Evolutionary conservation across 2,888 invertebrate genomes (phyloP), one percentile per base, ranked within the genome.

Genomic region (Drosophila multiciliata): DNA sequence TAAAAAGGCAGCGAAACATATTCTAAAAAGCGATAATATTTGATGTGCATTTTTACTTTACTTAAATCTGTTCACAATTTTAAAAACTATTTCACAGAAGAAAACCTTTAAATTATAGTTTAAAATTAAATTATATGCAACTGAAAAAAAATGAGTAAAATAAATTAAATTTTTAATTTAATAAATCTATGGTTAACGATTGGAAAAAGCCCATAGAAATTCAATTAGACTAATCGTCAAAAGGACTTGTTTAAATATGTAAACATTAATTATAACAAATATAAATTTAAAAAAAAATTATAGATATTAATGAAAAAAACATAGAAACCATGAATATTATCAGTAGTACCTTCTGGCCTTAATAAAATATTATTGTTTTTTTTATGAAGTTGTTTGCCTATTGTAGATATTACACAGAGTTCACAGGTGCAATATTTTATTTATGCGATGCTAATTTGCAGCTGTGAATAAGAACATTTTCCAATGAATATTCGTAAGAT

Each of bases 381-480:
- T 42, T n/a, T n/a, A n/a, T n/a, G n/a, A 35, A 2, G 20, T 35
- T 5, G 4, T 2, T 1, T 23, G 2, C 3, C 11, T 3, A 35
- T 40, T 50, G 26, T 6, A 1, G 8, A 2, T 33, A 1, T 11
- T 55, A 1, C 54, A 11, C 29, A 38, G 7, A 23, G 40, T 23
- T 12, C 42, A 36, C 12, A 48, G 54, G 17, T 69, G 69, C 66
- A 66, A 49, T 55, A 49, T 48, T 57, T 49, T 33, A 40, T 72
- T 50, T 45, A 38, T 57, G 45, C 11, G 11, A 17, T 45, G 60
- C 26, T 40, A 11, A 36, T n/a, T 42, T 23, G 12, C 15, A 20
- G 54, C 49, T 38, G 20, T n/a, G 45, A 29, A 20, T n/a, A 8
- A 49, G 12, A 48, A 23, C 23, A 33, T 40, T 54, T 17, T 35